Base-by-base conservation (phyloP, 1,140 invertebrate genomes). In the Drosophila grimshawi region DNA sequence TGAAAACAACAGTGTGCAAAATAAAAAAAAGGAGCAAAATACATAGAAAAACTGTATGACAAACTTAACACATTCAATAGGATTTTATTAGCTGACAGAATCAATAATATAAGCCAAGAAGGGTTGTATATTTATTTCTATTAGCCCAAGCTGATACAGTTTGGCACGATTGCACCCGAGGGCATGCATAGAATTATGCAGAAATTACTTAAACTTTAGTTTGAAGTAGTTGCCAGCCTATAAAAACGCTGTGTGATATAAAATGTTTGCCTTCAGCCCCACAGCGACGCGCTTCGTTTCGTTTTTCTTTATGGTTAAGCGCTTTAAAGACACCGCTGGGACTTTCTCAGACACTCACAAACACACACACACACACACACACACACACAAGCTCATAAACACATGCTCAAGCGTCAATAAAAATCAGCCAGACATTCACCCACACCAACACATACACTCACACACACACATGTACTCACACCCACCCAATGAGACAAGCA, bases 371-470 rank as follows among this genome's bases (percentile, higher is more conserved):
- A 56, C 29, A 30, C 30, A 62, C 48, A 57, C 49, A 61, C 46
- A 56, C 29, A 30, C 30, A 62, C 48, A 57, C 49, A 61, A 57
- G 77, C 68, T 74, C 79, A 86, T 86, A 86, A 86, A 86, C 83
- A 86, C 83, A 88, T 83, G 79, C 83, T 86, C 83, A 83, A 79
- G 78, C 83, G 83, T 86, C 83, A 88, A 86, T 86, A 86, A 86
- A 86, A 86, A 86, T 86, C 83, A 86, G 83, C 83, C 79, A 78
- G 72, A 71, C 72, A 71, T 51, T 66, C 61, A 45, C 66, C 33
- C 61, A 69, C 65, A 70, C 61, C 62, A 33, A n/a, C 55, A 56
- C 30, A 48, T 11, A 11, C 11, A 46, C 39, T 7, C 19, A 5
- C 55, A 65, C 33, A 67, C 29, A 52, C 71, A 65, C 29, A 60